Conservation (phyloP, 2,888 invertebrate genomes). For the Cotesia congregata region DNA sequence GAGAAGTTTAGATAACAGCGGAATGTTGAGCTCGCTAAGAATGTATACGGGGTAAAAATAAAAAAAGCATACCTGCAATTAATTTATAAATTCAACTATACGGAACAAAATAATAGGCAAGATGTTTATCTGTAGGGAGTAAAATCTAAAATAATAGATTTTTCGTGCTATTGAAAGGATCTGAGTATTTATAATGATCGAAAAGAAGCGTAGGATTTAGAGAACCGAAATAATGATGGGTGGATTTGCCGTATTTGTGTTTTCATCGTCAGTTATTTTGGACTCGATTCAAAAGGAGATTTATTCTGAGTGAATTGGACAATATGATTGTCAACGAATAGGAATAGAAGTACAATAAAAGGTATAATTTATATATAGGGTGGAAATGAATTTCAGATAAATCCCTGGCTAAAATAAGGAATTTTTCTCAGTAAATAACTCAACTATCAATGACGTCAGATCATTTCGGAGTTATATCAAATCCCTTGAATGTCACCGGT, state of each 20-base stretch:
- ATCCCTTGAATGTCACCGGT: neutral
- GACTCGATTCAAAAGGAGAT: neutral
- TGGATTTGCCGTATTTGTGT: neutral
- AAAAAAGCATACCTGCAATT: neutral
- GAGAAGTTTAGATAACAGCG: neutral
- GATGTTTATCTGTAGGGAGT: no score
- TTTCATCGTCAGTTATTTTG: neutral
- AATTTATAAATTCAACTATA: neutral
- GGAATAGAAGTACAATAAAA: neutral
- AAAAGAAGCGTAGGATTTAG: neutral
- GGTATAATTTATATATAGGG: neutral
- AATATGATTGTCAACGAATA: neutral
- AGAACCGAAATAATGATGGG: neutral
- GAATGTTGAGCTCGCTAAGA: neutral
- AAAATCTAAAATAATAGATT: neutral
- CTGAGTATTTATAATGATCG: neutral
- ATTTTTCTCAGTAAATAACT: neutral
- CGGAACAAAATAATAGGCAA: neutral
- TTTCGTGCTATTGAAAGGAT: neutral
- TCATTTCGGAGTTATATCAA: neutral
- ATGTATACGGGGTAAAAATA: neutral
- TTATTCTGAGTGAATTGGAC: neutral
- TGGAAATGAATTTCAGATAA: neutral
- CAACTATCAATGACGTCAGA: slow-evolving; percentile 1
- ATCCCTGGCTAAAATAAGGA: neutral